Evolutionary conservation across 2,113 vertebrate genomes (phyloP), one percentile per base, ranked within the genome.

Genomic region (Coptodon rendalli): DNA sequence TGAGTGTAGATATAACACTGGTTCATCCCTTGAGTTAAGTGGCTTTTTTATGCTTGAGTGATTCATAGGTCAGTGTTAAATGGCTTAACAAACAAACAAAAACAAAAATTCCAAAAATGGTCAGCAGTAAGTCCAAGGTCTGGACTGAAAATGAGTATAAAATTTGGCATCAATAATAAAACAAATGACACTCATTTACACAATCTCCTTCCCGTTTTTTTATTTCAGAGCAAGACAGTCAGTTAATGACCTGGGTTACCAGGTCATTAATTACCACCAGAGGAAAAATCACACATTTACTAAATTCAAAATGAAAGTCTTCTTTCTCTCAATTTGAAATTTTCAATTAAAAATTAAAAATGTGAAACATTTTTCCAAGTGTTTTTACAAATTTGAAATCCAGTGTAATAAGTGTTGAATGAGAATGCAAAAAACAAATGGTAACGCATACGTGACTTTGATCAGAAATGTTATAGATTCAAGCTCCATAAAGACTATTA

Each of bases 381-480:
- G 13, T 27, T 2, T 1, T 40, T 45, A 17, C 40, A 45, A 17
- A 17, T 29, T 17, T 29, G 40, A 17, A 73, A 13, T 45, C 22
- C 8, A 73, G 22, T 48, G 22, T 16, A 73, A 16, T 45, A 27
- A 27, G 22, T 36, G 3, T 22, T 24, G 1, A 40, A 24, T 71
- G 66, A 71, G 38, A 73, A 43, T 40, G 63, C 11, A 40, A 68
- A 68, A 68, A 68, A 22, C 13, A 12, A 48, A 76, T 48, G 14
- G 24, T 43, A 11, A 48, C 5, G 0, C 3, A 29, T 29, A 0
- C 0, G 6, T 48, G 68, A 29, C 6, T 76, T 76, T 50, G 43
- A 29, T 76, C 71, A 50, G 71, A 76, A 76, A 12, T 31, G 4
- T 50, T 40, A 76, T 76, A 50, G 6, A 3, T 50, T 29, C 43